These are phyloP conservation scores for Oligia latruncula DNA, from an alignment of 2,888 invertebrate genomes.

Conservation along the genomic window DNA sequence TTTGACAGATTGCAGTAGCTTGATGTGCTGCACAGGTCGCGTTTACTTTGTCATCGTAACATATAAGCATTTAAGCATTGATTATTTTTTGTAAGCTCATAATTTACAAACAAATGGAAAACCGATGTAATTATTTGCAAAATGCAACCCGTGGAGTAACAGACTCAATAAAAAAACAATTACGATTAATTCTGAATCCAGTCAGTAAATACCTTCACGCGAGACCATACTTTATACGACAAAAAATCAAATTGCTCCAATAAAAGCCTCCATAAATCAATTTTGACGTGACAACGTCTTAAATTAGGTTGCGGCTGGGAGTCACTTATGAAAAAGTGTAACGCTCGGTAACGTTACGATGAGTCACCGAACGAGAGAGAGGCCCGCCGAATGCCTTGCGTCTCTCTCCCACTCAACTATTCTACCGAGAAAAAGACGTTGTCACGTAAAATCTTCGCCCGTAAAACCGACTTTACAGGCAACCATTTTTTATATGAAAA, in stretches of 20 bases:
- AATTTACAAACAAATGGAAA: background rate
- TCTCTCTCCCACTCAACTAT: no score
- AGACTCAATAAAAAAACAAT: conserved; percentile 15
- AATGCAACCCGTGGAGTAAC: background rate
- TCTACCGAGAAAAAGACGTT: no score
- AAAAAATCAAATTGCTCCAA: conserved; percentile 57
- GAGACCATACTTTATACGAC: conserved; percentile 54
- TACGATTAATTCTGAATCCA: conserved; percentile 28
- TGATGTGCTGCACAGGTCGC: no score
- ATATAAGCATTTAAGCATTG: background rate
- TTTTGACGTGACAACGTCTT: no score
- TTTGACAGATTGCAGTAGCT: no score
- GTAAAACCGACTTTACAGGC: no score
- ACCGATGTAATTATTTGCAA: conserved; percentile 10
- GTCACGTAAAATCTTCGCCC: no score
- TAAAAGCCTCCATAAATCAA: conserved; percentile 58
- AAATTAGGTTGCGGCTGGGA: no score
- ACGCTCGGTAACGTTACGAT: no score
- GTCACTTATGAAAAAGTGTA: no score
- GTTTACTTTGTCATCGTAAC: background rate
- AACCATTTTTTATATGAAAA: conserved; percentile 56
- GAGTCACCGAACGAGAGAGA: no score
- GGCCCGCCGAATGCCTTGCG: no score
- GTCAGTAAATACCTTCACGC: conserved; percentile 54
- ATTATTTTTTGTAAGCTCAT: background rate